Evolutionary conservation across 2,888 invertebrate species (phyloP), one percentile per base, ranked within the genome.

Genomic region (Cylindroiulus punctatus): DNA sequence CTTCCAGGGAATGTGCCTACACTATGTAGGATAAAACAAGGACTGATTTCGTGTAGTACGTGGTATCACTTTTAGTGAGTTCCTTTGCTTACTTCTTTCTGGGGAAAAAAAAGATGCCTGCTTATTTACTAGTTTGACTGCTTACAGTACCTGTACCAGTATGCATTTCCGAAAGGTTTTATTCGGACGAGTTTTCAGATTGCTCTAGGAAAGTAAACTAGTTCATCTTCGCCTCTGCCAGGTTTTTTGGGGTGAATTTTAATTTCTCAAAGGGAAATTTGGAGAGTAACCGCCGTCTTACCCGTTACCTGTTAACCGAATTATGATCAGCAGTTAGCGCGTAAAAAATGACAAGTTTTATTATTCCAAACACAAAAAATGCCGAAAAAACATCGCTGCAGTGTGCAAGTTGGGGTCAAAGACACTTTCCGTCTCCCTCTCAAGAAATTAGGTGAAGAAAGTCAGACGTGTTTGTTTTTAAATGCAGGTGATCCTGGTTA

Each of bases 381-480:
- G 5, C 8, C 8, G 5, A 22, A 22, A 8, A 57, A 57, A 22
- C n/a, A n/a, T 8, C 10, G 22, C 5, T 47, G 22, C n/a, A 57
- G n/a, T 57, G 57, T 22, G n/a, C 57, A 22, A 57, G 57, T 7
- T 57, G 57, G 57, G 57, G 57, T 57, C 57, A 57, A 57, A 57
- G 57, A 57, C 57, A 57, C 57, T 57, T 57, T 57, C 57, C 22
- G 57, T 57, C 57, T 57, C 22, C 57, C 22, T 4, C 57, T 57
- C 57, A 57, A 57, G 57, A 57, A 57, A 57, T 57, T n/a, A 57
- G 57, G 57, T 57, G 57, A 57, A 57, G 57, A 57, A 57, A 57
- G 57, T 57, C 57, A n/a, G 22, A n/a, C 22, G n/a, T 57, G n/a
- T 57, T 57, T 57, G 57, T 57, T 22, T 57, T 52, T 19, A 17